Evolutionary conservation across 2,888 invertebrate genomes (phyloP), one percentile per base, ranked within the genome.

Genomic region (Ennomos fuscantarius): DNA sequence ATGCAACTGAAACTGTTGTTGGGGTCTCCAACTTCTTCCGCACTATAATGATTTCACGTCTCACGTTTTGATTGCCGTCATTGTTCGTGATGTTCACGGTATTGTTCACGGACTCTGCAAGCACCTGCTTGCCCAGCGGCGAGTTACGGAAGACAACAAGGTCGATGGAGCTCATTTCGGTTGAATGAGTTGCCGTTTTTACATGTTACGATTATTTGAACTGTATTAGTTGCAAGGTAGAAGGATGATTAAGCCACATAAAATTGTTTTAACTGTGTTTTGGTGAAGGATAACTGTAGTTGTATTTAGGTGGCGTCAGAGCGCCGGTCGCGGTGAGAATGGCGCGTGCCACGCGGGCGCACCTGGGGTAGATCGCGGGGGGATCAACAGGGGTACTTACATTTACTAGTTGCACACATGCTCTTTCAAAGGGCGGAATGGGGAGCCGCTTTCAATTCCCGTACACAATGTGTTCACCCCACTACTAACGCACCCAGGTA

Each of bases 81-180:
- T 89, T 89, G 72, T 89, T 91, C 69, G 87, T 87, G 78, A 93
- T 93, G 77, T 93, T 93, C 78, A 90, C 81, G 76, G 90, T 83
- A 89, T 93, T 93, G 90, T 93, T 94, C 84, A 93, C 93, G 81
- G 93, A 87, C 81, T 94, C 94, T 76, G 94, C 94, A 68, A 95
- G 93, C 87, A 95, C 93, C 93, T 94, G 94, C 87, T 94, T 94
- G 77, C 87, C 87, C 72, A 93, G 87, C 67, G 92, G 87, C 68
- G 93, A 92, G 85, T 93, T 93, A 85, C 94, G 93, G 86, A 92
- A 93, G 75, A 93, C 93, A 63, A 94, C 93, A 63, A 93, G 93
- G 78, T 93, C 93, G 70, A 94, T 87, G 65, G 94, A 92, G 78
- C 93, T 93, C 93, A 93, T 93, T 85, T 85, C 82, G 76, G 60